phyloP scores from a whole-genome alignment of 2,113 vertebrate genomes.

The Gallinago jamesoni region DNA sequence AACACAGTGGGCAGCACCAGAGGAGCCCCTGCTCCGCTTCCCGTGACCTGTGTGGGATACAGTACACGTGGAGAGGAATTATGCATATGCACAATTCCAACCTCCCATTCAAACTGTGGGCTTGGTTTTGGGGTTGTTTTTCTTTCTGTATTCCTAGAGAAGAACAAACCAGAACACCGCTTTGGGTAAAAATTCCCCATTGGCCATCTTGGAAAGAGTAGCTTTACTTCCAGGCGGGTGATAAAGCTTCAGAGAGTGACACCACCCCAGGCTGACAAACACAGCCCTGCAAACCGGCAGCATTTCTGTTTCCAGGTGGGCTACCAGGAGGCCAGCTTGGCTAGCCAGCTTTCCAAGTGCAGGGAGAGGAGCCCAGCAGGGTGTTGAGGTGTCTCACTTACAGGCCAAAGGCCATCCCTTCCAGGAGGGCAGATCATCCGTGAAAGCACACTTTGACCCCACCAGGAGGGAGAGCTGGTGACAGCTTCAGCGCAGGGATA shows the following conservation, averaged over 20 bases:
- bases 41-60: neutral
- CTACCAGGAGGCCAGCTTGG: neutral
- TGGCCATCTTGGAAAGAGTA: neutral
- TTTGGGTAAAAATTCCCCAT: neutral
- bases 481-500: neutral
- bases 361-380: neutral
- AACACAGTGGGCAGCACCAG: neutral
- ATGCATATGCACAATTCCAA: neutral
- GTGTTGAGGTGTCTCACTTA: neutral
- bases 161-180: neutral
- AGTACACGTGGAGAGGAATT: neutral
- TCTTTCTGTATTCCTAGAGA: neutral
- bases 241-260: neutral
- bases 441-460: neutral
- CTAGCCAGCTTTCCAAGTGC: neutral
- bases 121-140: too few relatives aligned
- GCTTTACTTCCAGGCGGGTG: neutral
- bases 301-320: neutral
- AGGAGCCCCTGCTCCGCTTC: neutral
- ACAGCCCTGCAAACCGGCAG: neutral
- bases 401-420: neutral
- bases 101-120: accelerated
- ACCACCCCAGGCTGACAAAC: neutral
- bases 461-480: neutral
- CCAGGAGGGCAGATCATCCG: neutral